Base-by-base conservation (phyloP, 2,888 invertebrate species). In the Torymus texanus region DNA sequence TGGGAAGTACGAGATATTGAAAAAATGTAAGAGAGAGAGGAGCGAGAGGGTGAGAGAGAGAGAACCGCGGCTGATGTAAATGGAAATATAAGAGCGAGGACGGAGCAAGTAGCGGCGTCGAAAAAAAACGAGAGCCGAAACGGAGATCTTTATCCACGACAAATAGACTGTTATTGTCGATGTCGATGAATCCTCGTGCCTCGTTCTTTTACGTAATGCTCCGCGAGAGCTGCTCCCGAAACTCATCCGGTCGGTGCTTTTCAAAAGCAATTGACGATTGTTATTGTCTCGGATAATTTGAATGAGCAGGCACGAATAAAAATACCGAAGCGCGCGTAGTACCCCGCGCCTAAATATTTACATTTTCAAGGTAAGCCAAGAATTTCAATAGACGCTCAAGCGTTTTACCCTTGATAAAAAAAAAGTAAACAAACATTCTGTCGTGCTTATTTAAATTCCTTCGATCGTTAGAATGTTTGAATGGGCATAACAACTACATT, bases 151-250 rank as follows among this genome's bases (percentile, higher is more conserved):
- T 74, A 66, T 65, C 55, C 72, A 12, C 58, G 80, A 67, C 76
- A 53, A 68, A 73, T 76, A 67, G 73, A 53, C 76, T 41, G 68
- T 80, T 76, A 73, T 80, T 76, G 53, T 76, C 68, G 66, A 29
- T 58, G 55, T 74, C 70, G 75, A 75, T 66, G 55, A 58, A 56
- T 50, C 62, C 41, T 71, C 58, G 14, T 24, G 16, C 56, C 21
- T 71, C 56, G 14, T 29, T 41, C 55, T 68, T 70, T 71, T 21
- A 50, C 56, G 63, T 55, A 56, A 50, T 62, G 41, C 29, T 3
- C 24, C 3, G 24, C 68, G 24, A 24, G 67, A 21, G 50, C 58
- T 18, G 56, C 16, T 29, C 65, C 77, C 56, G 24, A 53, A 68
- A 58, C 66, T 78, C 67, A 41, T 65, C 63, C 21, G 63, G 62